phyloP scores from a whole-genome alignment of 1,140 invertebrate genomes.

The Leptopilina clavipes region DNA sequence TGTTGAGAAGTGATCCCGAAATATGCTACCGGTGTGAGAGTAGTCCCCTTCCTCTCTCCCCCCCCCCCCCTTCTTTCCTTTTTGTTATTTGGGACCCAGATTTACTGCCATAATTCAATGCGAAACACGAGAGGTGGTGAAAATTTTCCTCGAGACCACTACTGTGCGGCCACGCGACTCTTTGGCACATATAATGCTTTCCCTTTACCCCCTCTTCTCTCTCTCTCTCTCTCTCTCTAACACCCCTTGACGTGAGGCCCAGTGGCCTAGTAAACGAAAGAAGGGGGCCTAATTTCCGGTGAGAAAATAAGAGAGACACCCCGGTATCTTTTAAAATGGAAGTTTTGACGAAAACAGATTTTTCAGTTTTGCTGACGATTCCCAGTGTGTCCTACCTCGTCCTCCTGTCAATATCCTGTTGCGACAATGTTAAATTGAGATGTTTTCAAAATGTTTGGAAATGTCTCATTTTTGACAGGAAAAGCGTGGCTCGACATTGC shows the following conservation, averaged over 20 bases:
- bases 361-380: neutral
- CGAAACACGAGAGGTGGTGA: conserved; percentile 10
- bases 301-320: neutral
- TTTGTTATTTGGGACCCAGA: neutral
- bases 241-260: neutral
- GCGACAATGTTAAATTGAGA: conserved; percentile 43
- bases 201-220: neutral
- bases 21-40: conserved; percentile 30
- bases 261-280: neutral
- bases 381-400: too few species aligned
- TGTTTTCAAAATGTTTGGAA: conserved; percentile 60
- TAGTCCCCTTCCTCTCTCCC: conserved; percentile 8
- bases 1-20: too few species aligned
- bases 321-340: neutral
- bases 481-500: conserved; percentile 42
- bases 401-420: neutral
- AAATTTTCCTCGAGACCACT: conserved; percentile 8
- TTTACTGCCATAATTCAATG: neutral
- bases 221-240: neutral
- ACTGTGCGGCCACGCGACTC: conserved; percentile 29
- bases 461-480: conserved; percentile 48
- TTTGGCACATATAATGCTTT: neutral
- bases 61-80: neutral
- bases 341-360: neutral
- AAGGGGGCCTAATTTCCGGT: neutral